phyloP scores from a whole-genome alignment of 2,888 invertebrate genomes.

The Halictus quadricinctus region DNA sequence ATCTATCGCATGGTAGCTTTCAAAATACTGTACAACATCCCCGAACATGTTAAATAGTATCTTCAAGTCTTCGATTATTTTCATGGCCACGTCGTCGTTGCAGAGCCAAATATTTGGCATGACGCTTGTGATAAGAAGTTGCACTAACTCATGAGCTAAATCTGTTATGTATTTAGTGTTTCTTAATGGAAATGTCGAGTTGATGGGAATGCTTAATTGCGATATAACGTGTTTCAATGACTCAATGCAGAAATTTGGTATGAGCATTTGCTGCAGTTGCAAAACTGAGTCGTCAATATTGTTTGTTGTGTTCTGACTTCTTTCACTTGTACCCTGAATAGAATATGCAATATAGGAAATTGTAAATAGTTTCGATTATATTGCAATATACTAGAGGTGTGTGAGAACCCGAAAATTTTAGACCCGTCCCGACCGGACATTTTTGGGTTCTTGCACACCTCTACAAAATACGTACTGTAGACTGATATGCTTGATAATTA shows the following conservation, averaged over 20 bases:
- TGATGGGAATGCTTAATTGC: constrained; percentile 69
- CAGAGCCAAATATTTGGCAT: constrained; percentile 84
- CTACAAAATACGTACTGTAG: constrained; percentile 64
- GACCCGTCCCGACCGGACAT: too few relatives aligned
- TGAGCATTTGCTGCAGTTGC: constrained; percentile 82
- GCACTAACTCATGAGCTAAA: constrained; percentile 80
- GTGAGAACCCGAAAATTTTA: neutral
- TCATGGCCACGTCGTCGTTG: constrained; percentile 70
- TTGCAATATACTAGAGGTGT: constrained; percentile 3
- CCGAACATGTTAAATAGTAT: constrained; percentile 84
- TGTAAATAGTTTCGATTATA: constrained; percentile 10
- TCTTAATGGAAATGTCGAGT: constrained; percentile 71
- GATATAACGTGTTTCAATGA: constrained; percentile 78
- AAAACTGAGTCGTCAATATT: constrained; percentile 79
- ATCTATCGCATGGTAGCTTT: constrained; percentile 72
- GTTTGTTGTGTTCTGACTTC: constrained; percentile 70
- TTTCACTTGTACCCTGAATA: constrained; percentile 70
- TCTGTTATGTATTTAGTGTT: constrained; percentile 74
- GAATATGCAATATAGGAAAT: neutral
- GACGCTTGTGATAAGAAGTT: constrained; percentile 84
- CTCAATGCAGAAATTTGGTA: constrained; percentile 83
- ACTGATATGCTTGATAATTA: constrained; percentile 75
- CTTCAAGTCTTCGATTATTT: constrained; percentile 74
- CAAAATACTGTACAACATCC: constrained; percentile 80
- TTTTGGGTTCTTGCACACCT: neutral